Conservation (phyloP, 2,113 vertebrate species). For the Spheniscus mendiculus region DNA sequence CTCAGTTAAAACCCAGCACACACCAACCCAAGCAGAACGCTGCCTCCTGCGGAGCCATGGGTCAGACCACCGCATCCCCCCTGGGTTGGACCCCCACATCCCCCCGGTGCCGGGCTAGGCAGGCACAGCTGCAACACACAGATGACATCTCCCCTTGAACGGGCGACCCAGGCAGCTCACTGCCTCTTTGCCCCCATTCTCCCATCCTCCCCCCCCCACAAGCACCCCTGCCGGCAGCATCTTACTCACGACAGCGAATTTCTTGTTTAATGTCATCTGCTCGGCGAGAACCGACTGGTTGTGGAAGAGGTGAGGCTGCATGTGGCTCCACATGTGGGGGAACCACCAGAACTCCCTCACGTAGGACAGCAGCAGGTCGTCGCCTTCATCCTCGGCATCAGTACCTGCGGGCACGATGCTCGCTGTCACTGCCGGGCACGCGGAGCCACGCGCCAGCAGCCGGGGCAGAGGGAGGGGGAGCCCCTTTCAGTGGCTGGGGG, state of each 20-base stretch:
- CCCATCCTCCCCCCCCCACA: neutral
- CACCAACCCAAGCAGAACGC: neutral
- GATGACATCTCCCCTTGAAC: neutral
- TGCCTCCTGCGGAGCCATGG: neutral
- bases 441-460: rapidly evolving
- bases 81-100: neutral
- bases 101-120: rapidly evolving
- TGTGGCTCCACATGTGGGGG: conserved; percentile 99
- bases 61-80: neutral
- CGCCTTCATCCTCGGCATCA: conserved; percentile 92
- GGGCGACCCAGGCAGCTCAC: neutral
- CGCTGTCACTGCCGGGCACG: rapidly evolving
- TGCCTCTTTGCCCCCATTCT: neutral
- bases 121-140: rapidly evolving
- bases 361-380: conserved; percentile 91
- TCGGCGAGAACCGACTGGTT: conserved; percentile 95
- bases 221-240: neutral
- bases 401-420: conserved; percentile 76
- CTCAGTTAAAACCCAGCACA: neutral
- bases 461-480: neutral
- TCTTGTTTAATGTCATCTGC: conserved; percentile 98
- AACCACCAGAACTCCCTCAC: conserved; percentile 99
- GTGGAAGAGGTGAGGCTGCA: conserved; percentile 99
- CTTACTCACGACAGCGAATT: conserved; percentile 93
- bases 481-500: neutral